These are phyloP conservation scores for Thamnophis sirtalis DNA, from an alignment of 2,113 vertebrate species.

Conservation along the genomic window DNA sequence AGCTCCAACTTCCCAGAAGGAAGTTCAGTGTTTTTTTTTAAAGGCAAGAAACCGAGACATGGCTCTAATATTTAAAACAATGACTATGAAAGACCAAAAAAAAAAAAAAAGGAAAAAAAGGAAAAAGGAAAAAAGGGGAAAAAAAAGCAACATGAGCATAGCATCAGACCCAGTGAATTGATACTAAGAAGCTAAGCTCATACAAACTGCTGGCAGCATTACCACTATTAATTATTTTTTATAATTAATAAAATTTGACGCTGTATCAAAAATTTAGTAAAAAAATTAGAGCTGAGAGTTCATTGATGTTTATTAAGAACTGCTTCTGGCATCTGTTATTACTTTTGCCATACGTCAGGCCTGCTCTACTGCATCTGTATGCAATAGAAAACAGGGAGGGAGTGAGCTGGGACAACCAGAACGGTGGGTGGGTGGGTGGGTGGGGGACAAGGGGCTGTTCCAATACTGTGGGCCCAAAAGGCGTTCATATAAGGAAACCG, in stretches of 20 bases:
- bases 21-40: conserved; percentile 44
- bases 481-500: conserved; percentile 48
- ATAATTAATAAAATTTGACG: conserved; percentile 88
- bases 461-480: conserved; percentile 49
- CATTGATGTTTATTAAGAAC: conserved; percentile 64
- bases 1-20: conserved; percentile 52
- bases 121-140: too few relatives aligned
- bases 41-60: conserved; percentile 58
- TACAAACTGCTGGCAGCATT: conserved; percentile 82
- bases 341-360: conserved; percentile 51
- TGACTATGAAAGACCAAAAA: conserved; percentile 53
- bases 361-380: conserved; percentile 30
- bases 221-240: conserved; percentile 73
- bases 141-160: conserved; percentile 45
- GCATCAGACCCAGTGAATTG: conserved; percentile 65
- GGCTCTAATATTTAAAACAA: conserved; percentile 56
- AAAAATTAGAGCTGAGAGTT: conserved; percentile 80
- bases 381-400: conserved; percentile 8
- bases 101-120: too few relatives aligned
- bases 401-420: conserved; percentile 13
- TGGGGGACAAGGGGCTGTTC: conserved; percentile 15
- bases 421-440: not conserved
- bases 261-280: conserved; percentile 88
- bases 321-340: conserved; percentile 51
- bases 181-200: conserved; percentile 70